Base-by-base conservation (phyloP, 2,797 vertebrate species). In the Siniperca scherzeri region DNA sequence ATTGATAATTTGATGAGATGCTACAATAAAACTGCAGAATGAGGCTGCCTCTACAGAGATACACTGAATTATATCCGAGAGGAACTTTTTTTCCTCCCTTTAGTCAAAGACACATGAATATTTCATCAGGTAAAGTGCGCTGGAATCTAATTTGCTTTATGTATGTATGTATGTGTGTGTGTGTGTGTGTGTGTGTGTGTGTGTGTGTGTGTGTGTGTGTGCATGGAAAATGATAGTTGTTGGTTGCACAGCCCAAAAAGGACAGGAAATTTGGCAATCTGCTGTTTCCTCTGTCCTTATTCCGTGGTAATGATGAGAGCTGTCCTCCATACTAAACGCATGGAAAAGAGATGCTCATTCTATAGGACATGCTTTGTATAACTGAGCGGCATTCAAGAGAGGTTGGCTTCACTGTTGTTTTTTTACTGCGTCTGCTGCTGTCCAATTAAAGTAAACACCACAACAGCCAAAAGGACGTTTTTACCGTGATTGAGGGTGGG, bases 51-150 rank as follows among this genome's bases (percentile, higher is more conserved):
- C 85, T 38, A 27, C 80, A 60, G 78, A 89, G 88, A 87, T 67
- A 77, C 73, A 62, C 67, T 65, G 59, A 91, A 89, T 90, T 83
- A 90, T 82, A 87, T 81, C 56, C 19, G 8, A 70, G 80, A 53
- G 69, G 55, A 85, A 80, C 55, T 76, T 79, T 79, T 61, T 44
- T 40, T 16, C 33, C 38, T 60, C 65, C 40, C 21, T 59, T 70
- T 77, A 74, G 73, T 91, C 86, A 85, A 86, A 90, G 86, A 88
- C 82, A 91, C 88, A 94, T 94, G 92, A 95, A 94, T 95, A 94
- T 94, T 94, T 93, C 87, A 94, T 92, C 42, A 66, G 83, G 82
- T 71, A 81, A 83, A 85, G 76, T 76, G 61, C 7, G 52, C 80
- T 80, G 83, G 87, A 93, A 92, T 92, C 81, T 81, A 85, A 89